These are phyloP conservation scores for Cephus pygmeus DNA, from an alignment of 2,888 invertebrate species.

Conservation along the genomic window DNA sequence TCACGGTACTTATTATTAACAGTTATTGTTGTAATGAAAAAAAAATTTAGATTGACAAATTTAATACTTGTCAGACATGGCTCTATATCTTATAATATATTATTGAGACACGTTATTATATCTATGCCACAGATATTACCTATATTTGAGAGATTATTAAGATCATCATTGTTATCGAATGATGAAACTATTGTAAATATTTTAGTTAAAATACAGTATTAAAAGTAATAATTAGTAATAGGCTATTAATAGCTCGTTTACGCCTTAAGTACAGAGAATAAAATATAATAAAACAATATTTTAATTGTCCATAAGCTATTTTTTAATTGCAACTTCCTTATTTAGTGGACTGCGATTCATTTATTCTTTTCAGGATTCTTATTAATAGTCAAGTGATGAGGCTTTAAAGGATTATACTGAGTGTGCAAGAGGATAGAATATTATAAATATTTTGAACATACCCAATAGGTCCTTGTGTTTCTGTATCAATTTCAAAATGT, in stretches of 20 bases:
- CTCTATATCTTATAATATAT: slow-evolving; percentile 25
- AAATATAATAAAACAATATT: slow-evolving; percentile 53
- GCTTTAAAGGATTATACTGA: neutral
- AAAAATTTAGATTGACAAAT: slow-evolving; percentile 6
- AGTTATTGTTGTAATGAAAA: neutral
- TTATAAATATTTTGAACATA: neutral
- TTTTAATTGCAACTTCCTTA: slow-evolving; percentile 12
- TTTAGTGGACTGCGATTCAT: neutral
- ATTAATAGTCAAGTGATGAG: neutral
- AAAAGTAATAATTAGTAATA: slow-evolving; percentile 60
- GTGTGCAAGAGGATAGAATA: neutral
- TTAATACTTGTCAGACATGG: slow-evolving; percentile 19
- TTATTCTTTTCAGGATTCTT: neutral
- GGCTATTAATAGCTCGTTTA: slow-evolving; percentile 50
- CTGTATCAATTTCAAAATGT: slow-evolving; percentile 19
- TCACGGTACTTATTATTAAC: slow-evolving; percentile 23
- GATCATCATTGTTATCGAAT: slow-evolving; percentile 51
- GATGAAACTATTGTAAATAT: slow-evolving; percentile 57
- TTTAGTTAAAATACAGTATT: slow-evolving; percentile 63
- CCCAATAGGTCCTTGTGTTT: neutral
- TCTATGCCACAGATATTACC: slow-evolving; percentile 46
- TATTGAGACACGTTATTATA: slow-evolving; percentile 34
- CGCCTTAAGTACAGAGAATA: slow-evolving; percentile 50
- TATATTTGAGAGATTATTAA: slow-evolving; percentile 53
- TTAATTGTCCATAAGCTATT: slow-evolving; percentile 43